Percentiles rank a stretch among this genome's conserved stretches.
Evolutionary conservation across 1,140 invertebrate species (phyloP).

Genomic region (Octopus bimaculoides): DNA sequence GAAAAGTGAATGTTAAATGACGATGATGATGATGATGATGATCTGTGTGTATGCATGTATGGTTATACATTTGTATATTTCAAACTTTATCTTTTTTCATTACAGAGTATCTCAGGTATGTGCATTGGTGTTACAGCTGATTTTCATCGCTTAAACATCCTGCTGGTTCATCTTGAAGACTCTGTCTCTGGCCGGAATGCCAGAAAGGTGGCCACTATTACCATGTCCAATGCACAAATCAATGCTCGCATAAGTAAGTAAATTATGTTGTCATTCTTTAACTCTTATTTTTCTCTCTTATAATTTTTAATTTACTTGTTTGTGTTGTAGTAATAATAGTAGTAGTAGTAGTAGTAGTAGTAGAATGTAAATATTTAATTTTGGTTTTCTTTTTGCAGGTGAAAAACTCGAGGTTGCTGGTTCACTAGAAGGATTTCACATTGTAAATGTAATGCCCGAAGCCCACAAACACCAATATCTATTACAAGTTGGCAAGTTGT

Average conservation of each 20-base stretch:
- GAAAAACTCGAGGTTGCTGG: slow-evolving; percentile 70
- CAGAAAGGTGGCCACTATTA: slow-evolving; percentile 89
- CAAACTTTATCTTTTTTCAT: neutral
- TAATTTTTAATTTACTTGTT: too few relatives aligned
- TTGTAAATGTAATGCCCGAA: slow-evolving; percentile 82
- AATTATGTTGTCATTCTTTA: neutral
- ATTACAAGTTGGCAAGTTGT: slow-evolving; percentile 55
- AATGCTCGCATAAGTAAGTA: slow-evolving; percentile 76
- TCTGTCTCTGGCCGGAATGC: slow-evolving; percentile 71
- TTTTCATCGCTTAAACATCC: slow-evolving; percentile 85
- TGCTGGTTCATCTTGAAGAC: slow-evolving; percentile 77
- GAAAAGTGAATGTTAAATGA: too few relatives aligned
- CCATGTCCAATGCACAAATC: slow-evolving; percentile 84
- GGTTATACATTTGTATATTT: too few relatives aligned
- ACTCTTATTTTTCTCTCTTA: neutral
- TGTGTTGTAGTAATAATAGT: too few relatives aligned
- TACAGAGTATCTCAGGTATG: slow-evolving; percentile 1
- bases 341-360: too few relatives aligned
- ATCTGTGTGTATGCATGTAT: too few relatives aligned
- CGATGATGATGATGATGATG: too few relatives aligned
- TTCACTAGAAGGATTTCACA: slow-evolving; percentile 84
- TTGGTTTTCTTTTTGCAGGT: slow-evolving; percentile 41
- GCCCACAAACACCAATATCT: slow-evolving; percentile 80
- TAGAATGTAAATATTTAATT: neutral
- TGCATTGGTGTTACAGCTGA: slow-evolving; percentile 82